Percentiles rank a stretch among this genome's conserved stretches.
phyloP scores from a whole-genome alignment of 1,140 invertebrate genomes.

The Phymastichus coffea region DNA sequence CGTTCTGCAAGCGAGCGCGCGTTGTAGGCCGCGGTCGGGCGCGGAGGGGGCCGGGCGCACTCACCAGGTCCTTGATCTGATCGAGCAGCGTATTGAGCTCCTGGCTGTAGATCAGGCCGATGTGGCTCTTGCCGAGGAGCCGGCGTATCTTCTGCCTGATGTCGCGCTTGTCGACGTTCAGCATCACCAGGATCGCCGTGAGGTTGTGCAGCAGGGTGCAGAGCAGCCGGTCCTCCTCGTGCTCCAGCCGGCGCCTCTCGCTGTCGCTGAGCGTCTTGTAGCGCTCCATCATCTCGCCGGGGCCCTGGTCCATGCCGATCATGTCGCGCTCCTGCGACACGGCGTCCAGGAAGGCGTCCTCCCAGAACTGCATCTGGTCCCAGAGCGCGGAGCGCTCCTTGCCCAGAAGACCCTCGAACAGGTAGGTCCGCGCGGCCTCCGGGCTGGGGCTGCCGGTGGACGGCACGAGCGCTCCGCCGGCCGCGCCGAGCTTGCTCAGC shows the following conservation, averaged over 20 bases:
- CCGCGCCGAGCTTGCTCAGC: conserved; percentile 82
- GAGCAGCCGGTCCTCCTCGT: conserved; percentile 95
- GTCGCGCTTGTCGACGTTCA: conserved; percentile 84
- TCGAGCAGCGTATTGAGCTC: conserved; percentile 96
- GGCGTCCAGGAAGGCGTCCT: conserved; percentile 97
- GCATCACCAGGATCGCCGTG: conserved; percentile 94
- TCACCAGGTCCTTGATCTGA: conserved; percentile 91
- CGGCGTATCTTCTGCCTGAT: conserved; percentile 90
- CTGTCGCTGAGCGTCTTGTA: conserved; percentile 92
- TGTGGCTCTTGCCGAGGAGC: conserved; percentile 95
- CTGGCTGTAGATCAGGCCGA: conserved; percentile 95
- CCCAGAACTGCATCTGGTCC: conserved; percentile 99
- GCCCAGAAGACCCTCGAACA: conserved; percentile 78
- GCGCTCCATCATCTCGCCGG: conserved; percentile 99
- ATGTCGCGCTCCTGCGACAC: conserved; percentile 98
- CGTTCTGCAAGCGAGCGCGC: conserved; percentile 63
- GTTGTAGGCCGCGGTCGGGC: background rate
- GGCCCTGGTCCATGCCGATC: conserved; percentile 99
- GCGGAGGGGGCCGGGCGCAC: conserved; percentile 32
- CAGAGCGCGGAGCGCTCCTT: conserved; percentile 86
- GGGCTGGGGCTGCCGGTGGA: conserved; percentile 80
- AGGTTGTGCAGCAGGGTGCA: conserved; percentile 96
- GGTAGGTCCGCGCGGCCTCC: conserved; percentile 82
- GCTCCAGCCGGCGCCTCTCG: conserved; percentile 93
- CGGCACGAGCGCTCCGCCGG: conserved; percentile 77